These are phyloP conservation scores for Alces alces DNA, from an alignment of 2,113 vertebrate species.

Conservation along the genomic window DNA sequence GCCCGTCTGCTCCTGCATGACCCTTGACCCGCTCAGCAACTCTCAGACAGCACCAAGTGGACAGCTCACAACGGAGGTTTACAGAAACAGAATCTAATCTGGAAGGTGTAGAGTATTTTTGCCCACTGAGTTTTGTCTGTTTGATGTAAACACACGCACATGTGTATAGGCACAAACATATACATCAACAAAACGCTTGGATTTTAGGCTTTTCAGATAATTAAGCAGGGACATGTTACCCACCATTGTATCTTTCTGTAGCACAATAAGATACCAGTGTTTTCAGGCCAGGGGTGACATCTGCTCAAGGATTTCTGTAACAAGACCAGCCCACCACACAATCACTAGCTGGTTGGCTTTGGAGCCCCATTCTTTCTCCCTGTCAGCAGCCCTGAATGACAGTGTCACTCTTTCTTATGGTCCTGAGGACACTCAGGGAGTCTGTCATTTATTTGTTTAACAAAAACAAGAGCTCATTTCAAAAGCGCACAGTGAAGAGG, in stretches of 20 bases:
- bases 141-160: background rate
- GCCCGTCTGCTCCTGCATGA: background rate
- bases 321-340: background rate
- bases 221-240: background rate
- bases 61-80: background rate
- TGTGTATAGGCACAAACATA: background rate
- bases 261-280: background rate
- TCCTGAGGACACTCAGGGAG: background rate
- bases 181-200: background rate
- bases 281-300: background rate
- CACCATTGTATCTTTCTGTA: background rate
- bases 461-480: constrained; percentile 52
- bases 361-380: background rate
- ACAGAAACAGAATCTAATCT: background rate
- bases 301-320: background rate
- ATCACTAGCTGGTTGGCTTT: background rate
- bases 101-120: background rate
- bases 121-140: background rate
- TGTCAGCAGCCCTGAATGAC: constrained; percentile 10
- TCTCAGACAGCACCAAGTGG: background rate
- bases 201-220: constrained; percentile 7
- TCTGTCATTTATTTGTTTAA: constrained; percentile 29
- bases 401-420: constrained; percentile 6
- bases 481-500: background rate
- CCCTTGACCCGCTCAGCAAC: background rate